Evolutionary conservation across 2,113 vertebrate species (phyloP), one percentile per base, ranked within the genome.

Genomic region (Leptodactylus fuscus): DNA sequence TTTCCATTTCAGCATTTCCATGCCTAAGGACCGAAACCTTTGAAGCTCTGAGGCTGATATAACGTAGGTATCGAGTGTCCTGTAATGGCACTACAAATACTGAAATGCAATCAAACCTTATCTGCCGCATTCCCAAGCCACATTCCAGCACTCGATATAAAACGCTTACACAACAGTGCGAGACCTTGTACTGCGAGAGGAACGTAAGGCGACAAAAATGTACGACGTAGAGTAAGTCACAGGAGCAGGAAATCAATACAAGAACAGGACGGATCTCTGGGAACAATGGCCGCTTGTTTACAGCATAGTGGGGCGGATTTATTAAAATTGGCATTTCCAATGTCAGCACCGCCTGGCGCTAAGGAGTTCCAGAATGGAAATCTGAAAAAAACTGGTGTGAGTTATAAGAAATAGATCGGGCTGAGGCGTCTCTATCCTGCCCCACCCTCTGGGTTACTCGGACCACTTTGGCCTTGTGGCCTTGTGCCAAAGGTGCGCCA

Each of bases 151-250:
- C 22, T 0, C n/a, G 49, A 5, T 49, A 34, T 69, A 69, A 48
- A 27, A 48, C 13, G 20, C n/a, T 74, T 74, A 74, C 73, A 75
- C 73, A 75, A 75, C 44, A 73, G 20, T 29, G 36, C 70, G 5
- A 18, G 73, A 27, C 44, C 73, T 75, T 75, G 73, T 27, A 48
- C 38, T 44, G 15, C 18, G 73, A 49, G 15, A 49, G 9, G 4
- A 69, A 69, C 16, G 7, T 20, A 15, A 32, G 60, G 32, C 11
- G 8, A 65, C 4, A 60, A 60, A 58, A 58, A 58, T n/a, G 58
- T 58, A n/a, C n/a, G n/a, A 62, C 58, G 3, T n/a, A 27, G n/a
- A 29, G 48, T 46, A 46, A 44, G 12, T 41, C 70, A 41, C 70
- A 41, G 9, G 22, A 22, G 11, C 22, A 22, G 70, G n/a, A 41